Base-by-base conservation (phyloP, 2,113 vertebrate species). In the Calidris pygmaea region DNA sequence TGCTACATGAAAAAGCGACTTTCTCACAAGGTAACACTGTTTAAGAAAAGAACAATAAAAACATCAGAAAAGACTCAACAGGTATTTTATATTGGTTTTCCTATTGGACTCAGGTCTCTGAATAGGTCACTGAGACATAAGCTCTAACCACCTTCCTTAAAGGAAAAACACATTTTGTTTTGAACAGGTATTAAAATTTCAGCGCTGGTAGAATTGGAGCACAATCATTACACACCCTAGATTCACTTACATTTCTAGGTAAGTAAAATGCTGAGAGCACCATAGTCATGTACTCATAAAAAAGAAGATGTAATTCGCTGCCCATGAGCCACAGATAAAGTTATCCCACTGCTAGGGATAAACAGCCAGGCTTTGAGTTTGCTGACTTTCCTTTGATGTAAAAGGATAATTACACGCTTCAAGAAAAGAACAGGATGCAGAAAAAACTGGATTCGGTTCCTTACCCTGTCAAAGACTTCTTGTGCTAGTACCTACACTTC, bases 371-470 rank as follows among this genome's bases (percentile, higher is more conserved):
- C 60, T 93, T 63, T 77, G 29, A 90, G 55, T 85, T 83, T 0
- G 4, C 52, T 9, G 34, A 26, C 67, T 94, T 95, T 50, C 65
- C 88, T 94, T 95, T 90, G 85, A 94, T 95, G 90, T 80, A 90
- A 72, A 88, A 88, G 65, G 68, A 41, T 29, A 81, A 95, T 94
- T 95, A 96, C 79, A 94, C 0, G 8, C 95, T 91, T 77, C 72
- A 86, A 86, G 65, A 83, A 97, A 94, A 95, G 68, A 92, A 93
- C 10, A 71, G 68, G 45, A 85, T 3, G 47, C 37, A 81, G 41
- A 39, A 96, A 95, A 88, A 93, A 60, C 21, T 77, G 41, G 50
- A 90, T 88, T 86, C 83, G 67, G 37, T 62, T 90, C 88, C 55
- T 62, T 56, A 70, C 43, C 35, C 47, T 58, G 39, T 70, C 83